A percentile compares a stretch with the other conserved stretches of the same genome.
Evolutionary conservation across 2,797 vertebrate species (phyloP).

Genomic region (Adelosebastes latens): DNA sequence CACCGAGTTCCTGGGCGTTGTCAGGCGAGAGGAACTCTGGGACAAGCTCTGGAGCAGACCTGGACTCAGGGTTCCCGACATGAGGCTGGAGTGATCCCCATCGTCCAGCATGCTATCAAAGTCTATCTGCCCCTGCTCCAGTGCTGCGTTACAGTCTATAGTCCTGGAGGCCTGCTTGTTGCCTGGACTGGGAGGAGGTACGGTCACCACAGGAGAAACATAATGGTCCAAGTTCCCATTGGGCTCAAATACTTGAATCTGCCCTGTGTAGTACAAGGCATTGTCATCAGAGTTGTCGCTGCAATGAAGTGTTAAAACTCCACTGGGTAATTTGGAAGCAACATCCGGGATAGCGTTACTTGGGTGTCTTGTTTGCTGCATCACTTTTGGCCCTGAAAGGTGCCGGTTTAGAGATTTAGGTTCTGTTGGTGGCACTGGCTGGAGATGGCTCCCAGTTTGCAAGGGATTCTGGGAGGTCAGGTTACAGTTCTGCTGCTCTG

Average conservation of each 20-base stretch:
- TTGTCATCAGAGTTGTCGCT: conserved; percentile 44
- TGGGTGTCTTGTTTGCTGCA: conserved; percentile 77
- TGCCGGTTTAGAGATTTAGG: conserved; percentile 74
- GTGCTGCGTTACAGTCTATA: conserved; percentile 78
- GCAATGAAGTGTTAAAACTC: not conserved
- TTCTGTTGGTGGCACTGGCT: conserved; percentile 84
- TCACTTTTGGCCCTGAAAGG: conserved; percentile 68
- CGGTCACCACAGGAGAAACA: not conserved
- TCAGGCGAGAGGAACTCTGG: conserved; percentile 91
- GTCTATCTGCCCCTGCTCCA: conserved; percentile 87
- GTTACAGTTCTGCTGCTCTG: conserved; percentile 77
- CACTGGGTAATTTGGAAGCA: conserved; percentile 70
- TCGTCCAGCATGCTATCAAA: conserved; percentile 93
- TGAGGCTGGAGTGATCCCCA: conserved; percentile 90
- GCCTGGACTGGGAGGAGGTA: conserved; percentile 62
- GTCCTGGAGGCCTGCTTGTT: conserved; percentile 85
- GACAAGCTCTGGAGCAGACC: conserved; percentile 90
- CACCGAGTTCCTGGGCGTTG: conserved; percentile 90
- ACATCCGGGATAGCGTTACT: conserved; percentile 72
- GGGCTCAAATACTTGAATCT: conserved; percentile 90
- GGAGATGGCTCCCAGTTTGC: conserved; percentile 74
- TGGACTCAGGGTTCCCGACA: conserved; percentile 91
- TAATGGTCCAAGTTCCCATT: conserved; percentile 73
- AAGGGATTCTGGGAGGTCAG: conserved; percentile 76
- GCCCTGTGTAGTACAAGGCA: conserved; percentile 87